Evolutionary conservation across 2,797 vertebrate genomes (phyloP).

Genomic region (Macrochelys suwanniensis): DNA sequence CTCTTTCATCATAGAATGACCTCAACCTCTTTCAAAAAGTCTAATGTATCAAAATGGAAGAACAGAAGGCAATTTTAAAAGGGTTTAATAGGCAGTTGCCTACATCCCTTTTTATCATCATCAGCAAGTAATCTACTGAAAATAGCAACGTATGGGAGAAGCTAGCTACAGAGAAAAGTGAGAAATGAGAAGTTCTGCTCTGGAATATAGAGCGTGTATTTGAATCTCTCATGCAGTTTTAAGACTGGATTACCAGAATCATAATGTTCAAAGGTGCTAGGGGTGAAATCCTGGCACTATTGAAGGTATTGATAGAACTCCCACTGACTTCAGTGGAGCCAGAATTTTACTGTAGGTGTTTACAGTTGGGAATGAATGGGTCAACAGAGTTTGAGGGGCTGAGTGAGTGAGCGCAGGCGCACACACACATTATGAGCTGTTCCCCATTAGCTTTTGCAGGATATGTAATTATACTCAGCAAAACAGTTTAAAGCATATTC

Average conservation of each 20-base stretch:
- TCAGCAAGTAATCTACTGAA: constrained; percentile 12
- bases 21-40: constrained; percentile 33
- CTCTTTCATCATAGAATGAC: constrained; percentile 41
- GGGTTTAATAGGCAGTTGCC: background rate
- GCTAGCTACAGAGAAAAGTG: background rate
- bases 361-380: background rate
- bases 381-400: background rate
- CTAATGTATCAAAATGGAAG: constrained; percentile 31
- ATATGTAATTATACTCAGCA: background rate
- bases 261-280: background rate
- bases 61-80: constrained; percentile 41
- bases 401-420: background rate
- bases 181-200: background rate
- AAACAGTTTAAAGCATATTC: background rate
- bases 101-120: background rate
- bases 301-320: background rate
- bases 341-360: background rate
- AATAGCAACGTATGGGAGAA: background rate
- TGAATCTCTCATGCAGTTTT: background rate
- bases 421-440: rapidly evolving
- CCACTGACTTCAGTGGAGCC: background rate
- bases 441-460: background rate
- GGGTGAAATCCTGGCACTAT: background rate
- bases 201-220: background rate
- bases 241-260: background rate